Percentiles rank a stretch among this genome's conserved stretches.
Conservation (phyloP, 2,113 vertebrate species). For the Quiscalus mexicanus region DNA sequence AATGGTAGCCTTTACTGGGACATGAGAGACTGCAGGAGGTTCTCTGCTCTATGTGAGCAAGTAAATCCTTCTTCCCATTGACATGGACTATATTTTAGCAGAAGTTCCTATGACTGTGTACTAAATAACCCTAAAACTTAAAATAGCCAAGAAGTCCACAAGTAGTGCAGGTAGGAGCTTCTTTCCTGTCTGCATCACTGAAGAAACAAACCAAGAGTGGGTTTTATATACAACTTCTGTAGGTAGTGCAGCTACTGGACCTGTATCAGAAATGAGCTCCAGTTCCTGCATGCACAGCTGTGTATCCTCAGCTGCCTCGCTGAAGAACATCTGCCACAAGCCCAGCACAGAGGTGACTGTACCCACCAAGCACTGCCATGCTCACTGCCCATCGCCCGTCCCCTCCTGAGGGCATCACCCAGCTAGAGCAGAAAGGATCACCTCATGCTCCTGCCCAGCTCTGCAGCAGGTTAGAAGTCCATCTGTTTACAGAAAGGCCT, state of each 20-base stretch:
- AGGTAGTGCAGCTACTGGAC: not conserved
- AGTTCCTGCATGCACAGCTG: fast-evolving
- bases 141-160: not conserved
- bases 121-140: not conserved
- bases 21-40: not conserved
- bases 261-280: not conserved
- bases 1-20: not conserved
- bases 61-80: not conserved
- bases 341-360: not conserved
- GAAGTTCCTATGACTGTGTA: not conserved
- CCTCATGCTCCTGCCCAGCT: not conserved
- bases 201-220: fast-evolving
- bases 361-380: not conserved
- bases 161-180: not conserved
- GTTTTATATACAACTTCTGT: fast-evolving
- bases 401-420: not conserved
- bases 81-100: not conserved
- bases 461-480: not conserved
- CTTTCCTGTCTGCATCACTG: not conserved
- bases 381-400: fast-evolving
- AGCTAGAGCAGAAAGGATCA: not conserved
- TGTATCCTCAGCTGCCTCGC: fast-evolving
- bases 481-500: not conserved
- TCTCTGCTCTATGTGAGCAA: fast-evolving
- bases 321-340: not conserved